Conservation (phyloP, 2,113 vertebrate species). For the Equus przewalskii region DNA sequence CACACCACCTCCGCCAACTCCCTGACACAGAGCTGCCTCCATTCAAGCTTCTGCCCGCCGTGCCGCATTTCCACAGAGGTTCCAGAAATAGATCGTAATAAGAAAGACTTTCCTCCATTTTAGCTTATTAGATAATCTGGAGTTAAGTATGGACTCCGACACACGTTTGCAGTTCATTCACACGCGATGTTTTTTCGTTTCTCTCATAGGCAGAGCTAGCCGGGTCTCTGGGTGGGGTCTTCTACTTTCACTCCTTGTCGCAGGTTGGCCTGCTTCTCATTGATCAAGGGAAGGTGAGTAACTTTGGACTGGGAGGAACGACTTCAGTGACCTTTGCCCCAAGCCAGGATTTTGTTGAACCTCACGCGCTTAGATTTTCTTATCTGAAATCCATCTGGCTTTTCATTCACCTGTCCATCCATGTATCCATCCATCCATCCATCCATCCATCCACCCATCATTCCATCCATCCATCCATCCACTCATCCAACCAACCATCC, state of each 20-base stretch:
- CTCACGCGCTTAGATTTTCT: background rate
- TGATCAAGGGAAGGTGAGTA: background rate
- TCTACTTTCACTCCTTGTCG: constrained; percentile 62
- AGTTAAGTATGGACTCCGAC: background rate
- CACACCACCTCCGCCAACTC: background rate
- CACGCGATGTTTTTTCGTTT: background rate
- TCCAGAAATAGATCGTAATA: background rate
- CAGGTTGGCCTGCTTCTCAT: constrained; percentile 1
- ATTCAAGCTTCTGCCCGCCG: background rate
- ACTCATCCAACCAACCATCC: accelerated
- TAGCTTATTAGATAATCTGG: background rate
- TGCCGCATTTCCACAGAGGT: background rate
- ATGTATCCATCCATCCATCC: background rate
- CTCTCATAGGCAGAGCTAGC: background rate
- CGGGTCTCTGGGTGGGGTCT: constrained; percentile 46
- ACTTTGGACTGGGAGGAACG: too few relatives aligned
- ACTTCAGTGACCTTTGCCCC: background rate
- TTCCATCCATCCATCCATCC: accelerated
- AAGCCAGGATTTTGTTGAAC: background rate
- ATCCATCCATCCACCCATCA: too few relatives aligned
- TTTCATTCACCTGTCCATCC: background rate
- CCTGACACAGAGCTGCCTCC: background rate
- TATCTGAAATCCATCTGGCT: background rate
- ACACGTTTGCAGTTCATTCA: background rate
- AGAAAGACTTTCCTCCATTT: background rate